Evolutionary conservation across 92 coral and sea anemone genomes (phyloP), one percentile per base, ranked within the genome.

Genomic region (Desmophyllum pertusum): DNA sequence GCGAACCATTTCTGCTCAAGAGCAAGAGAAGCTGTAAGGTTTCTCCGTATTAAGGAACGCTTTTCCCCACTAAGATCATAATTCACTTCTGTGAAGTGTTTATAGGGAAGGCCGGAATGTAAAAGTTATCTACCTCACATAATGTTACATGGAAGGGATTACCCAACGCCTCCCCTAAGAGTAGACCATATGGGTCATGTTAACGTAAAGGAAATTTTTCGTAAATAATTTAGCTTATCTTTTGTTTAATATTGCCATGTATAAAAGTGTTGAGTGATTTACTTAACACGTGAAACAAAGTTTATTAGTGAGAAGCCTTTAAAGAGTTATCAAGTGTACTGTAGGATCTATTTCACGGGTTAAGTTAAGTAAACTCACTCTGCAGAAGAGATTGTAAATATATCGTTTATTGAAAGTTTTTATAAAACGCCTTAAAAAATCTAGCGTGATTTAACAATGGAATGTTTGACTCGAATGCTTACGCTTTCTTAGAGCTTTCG

Each of bases 1-100:
- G 99, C 63, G 89, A 92, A 81, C 93, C 98, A 1, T 96, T 96
- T 80, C 75, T 96, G 62, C 89, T 96, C 48, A 79, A 97, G 68
- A 96, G 99, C 92, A 95, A 94, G 73, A 80, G 98, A 83, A 94
- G 92, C 51, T 71, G 78, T 3, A 82, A 61, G 46, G 50, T 50
- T 18, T 82, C 86, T 39, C 86, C 86, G 25, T 82, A 82, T 55
- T 82, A 21, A 72, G 21, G 29, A 10, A 71, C 31, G 4, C 23
- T 64, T 31, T 29, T 29, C 45, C 18, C 38, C 31, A 29, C 38
- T n/a, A 48, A 75, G 42, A 35, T 51, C 35, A 52, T 19, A 19
- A 42, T 14, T 52, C 10, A 75, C 79, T 50, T 75, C 79, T 53
- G 48, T 57, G 65, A 75, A 75, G 45, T 50, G 43, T 11, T 50